Evolutionary conservation across 2,888 invertebrate genomes (phyloP).

Genomic region (Marronus borbonicus): DNA sequence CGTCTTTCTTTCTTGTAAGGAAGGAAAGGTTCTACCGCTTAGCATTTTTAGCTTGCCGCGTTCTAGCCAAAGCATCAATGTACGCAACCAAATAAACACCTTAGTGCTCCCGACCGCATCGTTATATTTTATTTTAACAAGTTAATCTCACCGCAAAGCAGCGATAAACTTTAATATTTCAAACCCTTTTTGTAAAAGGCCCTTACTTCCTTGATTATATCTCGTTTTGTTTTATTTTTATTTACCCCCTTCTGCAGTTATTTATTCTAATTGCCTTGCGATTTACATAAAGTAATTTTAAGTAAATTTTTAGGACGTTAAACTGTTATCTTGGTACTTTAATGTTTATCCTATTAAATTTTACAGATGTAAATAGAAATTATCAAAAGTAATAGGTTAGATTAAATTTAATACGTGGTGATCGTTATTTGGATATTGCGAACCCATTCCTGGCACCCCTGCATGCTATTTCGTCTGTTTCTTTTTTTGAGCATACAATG

Average conservation of each 20-base stretch:
- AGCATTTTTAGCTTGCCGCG: conserved; percentile 5
- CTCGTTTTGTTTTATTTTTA: conserved; percentile 9
- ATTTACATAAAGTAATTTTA: conserved; percentile 9
- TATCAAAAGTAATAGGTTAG: too few species aligned
- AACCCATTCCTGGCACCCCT: too few species aligned
- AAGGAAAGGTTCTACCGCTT: not conserved
- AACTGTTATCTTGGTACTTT: not conserved
- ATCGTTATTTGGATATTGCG: too few species aligned
- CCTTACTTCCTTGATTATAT: conserved; percentile 6
- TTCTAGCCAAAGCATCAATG: conserved; percentile 8
- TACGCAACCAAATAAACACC: conserved; percentile 47
- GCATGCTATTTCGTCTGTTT: too few species aligned
- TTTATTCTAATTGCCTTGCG: not conserved
- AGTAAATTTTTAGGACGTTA: conserved; percentile 5
- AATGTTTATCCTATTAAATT: too few species aligned
- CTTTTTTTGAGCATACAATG: too few species aligned
- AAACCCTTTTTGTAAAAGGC: conserved; percentile 34
- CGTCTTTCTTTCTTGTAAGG: not conserved
- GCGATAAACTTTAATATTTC: conserved; percentile 38
- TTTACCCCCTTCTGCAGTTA: conserved; percentile 3
- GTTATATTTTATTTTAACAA: conserved; percentile 45
- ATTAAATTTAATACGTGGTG: too few species aligned
- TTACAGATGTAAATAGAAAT: too few species aligned
- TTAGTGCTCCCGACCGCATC: conserved; percentile 31
- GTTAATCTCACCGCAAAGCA: conserved; percentile 41